A percentile compares a stretch with the other conserved stretches of the same genome.
These are phyloP conservation scores for Halyomorpha halys DNA, from an alignment of 1,140 invertebrate genomes.

Conservation along the genomic window DNA sequence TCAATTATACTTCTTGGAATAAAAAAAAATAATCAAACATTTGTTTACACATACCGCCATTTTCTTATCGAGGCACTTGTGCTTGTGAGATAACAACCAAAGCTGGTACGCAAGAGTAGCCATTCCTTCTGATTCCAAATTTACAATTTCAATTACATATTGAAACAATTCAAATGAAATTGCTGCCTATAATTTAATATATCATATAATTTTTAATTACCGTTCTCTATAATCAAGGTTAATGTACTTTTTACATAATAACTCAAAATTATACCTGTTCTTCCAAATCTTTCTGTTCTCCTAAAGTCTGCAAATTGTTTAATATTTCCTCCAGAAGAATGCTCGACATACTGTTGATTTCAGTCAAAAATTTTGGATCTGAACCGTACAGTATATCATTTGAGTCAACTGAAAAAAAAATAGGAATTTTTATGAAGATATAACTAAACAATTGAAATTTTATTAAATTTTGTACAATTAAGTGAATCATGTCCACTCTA, in stretches of 20 bases:
- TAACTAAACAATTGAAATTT: too few relatives aligned
- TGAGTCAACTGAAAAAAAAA: constrained; percentile 63
- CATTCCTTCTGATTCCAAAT: constrained; percentile 50
- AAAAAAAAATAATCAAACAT: background rate
- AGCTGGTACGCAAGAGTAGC: constrained; percentile 59
- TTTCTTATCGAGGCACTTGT: constrained; percentile 43
- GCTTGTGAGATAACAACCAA: constrained; percentile 62
- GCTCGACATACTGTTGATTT: constrained; percentile 67
- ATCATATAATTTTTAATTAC: background rate
- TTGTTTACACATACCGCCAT: constrained; percentile 35
- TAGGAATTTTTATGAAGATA: too few relatives aligned
- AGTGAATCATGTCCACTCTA: too few relatives aligned
- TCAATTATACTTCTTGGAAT: background rate
- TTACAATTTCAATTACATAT: constrained; percentile 55
- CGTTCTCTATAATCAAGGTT: background rate
- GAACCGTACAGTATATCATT: constrained; percentile 88
- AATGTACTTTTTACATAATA: background rate
- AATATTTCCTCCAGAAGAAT: constrained; percentile 70
- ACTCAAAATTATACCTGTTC: constrained; percentile 40
- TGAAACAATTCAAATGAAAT: constrained; percentile 64
- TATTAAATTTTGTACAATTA: too few relatives aligned
- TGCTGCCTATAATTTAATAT: constrained; percentile 38
- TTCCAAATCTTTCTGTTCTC: constrained; percentile 45
- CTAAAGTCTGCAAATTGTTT: constrained; percentile 54
- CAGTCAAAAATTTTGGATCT: constrained; percentile 72